Evolutionary conservation across 1,140 invertebrate species (phyloP).

Genomic region (Macrocentrus cingulum): DNA sequence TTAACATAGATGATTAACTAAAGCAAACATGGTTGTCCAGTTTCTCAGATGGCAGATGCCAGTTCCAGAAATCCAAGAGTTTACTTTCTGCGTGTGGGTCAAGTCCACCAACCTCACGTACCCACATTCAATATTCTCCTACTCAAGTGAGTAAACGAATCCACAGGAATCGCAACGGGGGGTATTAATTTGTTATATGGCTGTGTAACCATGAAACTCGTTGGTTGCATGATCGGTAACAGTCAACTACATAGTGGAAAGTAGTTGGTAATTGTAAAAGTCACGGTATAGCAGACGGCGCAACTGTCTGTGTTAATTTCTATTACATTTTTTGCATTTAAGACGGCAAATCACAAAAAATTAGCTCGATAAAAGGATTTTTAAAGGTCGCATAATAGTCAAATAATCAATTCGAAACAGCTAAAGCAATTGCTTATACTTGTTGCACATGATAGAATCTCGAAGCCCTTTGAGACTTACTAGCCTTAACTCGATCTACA

Average conservation of each 20-base stretch:
- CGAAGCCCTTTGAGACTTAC: too few relatives aligned
- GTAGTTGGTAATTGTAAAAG: background rate
- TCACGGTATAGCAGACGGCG: background rate
- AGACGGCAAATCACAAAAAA: too few relatives aligned
- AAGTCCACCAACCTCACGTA: constrained; percentile 62
- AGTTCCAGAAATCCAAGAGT: constrained; percentile 65
- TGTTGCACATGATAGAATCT: background rate
- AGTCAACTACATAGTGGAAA: constrained; percentile 6
- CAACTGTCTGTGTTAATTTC: background rate
- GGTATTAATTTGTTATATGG: background rate
- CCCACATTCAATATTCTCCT: constrained; percentile 68
- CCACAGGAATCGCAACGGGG: background rate
- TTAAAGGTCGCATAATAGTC: too few relatives aligned
- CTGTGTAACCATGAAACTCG: constrained; percentile 5
- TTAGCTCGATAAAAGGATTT: too few relatives aligned
- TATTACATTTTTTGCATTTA: constrained; percentile 5
- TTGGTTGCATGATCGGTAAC: background rate
- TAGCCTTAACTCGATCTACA: too few relatives aligned
- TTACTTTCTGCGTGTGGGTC: constrained; percentile 70
- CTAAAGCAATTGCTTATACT: background rate
- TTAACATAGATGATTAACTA: too few relatives aligned
- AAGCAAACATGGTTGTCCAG: constrained; percentile 59
- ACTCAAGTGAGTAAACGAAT: constrained; percentile 63
- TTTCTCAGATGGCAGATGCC: constrained; percentile 67
- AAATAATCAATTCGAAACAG: background rate